Base-by-base conservation (phyloP, 2,797 vertebrate species). In the Syngnathus rostellatus region DNA sequence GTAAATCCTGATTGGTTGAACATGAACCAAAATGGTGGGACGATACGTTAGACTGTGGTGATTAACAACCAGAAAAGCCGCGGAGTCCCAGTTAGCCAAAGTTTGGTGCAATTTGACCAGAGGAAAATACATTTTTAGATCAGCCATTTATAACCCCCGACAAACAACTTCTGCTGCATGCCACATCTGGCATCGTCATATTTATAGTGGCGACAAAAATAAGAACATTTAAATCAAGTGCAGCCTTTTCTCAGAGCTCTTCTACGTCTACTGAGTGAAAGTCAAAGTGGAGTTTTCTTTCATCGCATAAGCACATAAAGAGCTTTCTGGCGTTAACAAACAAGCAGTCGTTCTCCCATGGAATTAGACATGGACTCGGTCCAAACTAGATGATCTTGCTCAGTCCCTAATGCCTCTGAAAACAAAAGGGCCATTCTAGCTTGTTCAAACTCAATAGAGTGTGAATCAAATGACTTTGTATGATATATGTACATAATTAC, bases 311-410 rank as follows among this genome's bases (percentile, higher is more conserved):
- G 41, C 43, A 87, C 66, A 14, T 66, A 70, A 83, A 83, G 75
- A 82, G 76, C 70, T 82, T 66, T 78, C 67, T 76, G 84, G 80
- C 66, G 38, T 83, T 88, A 82, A 81, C 78, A 89, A 89, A 89
- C 78, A 87, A 74, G 78, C 78, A 72, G 67, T 79, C 68, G 41
- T 85, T 90, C 88, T 91, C 86, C 84, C 84, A 89, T 85, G 89
- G 83, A 88, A 83, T 77, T 67, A 69, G 72, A 83, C 61, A 64
- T 72, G 68, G 72, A 75, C 41, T 53, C 57, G 7, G 67, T 75
- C 77, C 78, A 83, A 81, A 69, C 70, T 69, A 70, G 71, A 81
- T 64, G 66, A 77, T 77, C 76, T 73, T 62, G 63, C 72, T 72
- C 50, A 21, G 69, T 79, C 81, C 78, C 75, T 73, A 68, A 78